Conservation (phyloP, 2,797 vertebrate species). For the Sardinella longiceps region DNA sequence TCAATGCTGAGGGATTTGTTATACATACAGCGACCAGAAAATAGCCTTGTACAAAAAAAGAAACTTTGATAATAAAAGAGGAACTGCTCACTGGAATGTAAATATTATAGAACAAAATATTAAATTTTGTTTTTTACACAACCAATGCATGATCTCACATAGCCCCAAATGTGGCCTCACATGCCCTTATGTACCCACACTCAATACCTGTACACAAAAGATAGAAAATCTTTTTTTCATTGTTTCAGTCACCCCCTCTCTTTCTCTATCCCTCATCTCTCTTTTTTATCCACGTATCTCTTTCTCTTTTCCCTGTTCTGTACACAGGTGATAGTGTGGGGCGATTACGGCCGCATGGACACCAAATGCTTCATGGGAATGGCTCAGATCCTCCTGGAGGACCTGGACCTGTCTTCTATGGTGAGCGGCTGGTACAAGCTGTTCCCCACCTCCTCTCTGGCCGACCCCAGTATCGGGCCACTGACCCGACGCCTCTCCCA, state of each 20-base stretch:
- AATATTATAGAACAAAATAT: no score
- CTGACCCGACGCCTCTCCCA: conserved; percentile 95
- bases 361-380: conserved; percentile 99
- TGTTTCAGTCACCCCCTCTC: background rate
- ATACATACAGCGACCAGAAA: no score
- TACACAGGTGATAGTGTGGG: conserved; percentile 93
- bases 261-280: background rate
- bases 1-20: no score
- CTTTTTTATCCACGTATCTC: background rate
- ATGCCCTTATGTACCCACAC: no score
- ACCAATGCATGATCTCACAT: no score
- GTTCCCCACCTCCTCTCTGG: conserved; percentile 97
- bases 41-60: no score
- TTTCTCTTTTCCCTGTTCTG: background rate
- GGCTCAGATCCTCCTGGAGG: conserved; percentile 97
- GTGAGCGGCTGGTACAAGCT: conserved; percentile 98
- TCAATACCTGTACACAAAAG: no score
- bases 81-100: no score
- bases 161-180: no score
- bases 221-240: no score
- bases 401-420: conserved; percentile 89
- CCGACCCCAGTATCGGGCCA: conserved; percentile 92
- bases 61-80: no score
- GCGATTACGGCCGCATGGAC: conserved; percentile 98
- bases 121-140: no score